Evolutionary conservation across 2,888 invertebrate species (phyloP).

Genomic region (Muschampia plurimacula): DNA sequence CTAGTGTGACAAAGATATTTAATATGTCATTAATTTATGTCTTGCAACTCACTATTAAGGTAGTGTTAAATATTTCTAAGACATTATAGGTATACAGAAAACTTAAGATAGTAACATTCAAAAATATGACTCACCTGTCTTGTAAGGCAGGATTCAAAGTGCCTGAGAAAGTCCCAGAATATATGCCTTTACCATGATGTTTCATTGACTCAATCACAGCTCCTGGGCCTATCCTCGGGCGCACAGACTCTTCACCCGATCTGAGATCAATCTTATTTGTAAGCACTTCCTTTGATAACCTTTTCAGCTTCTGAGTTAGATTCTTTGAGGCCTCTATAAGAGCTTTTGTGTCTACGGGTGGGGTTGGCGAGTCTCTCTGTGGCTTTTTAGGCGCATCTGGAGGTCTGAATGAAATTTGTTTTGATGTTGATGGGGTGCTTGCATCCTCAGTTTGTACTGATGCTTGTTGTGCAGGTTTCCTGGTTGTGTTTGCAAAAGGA

Average conservation of each 20-base stretch:
- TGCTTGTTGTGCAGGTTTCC: slow-evolving; percentile 69
- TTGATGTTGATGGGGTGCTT: slow-evolving; percentile 72
- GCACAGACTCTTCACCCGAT: slow-evolving; percentile 78
- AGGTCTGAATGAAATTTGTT: slow-evolving; percentile 67
- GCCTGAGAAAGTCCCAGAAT: slow-evolving; percentile 98
- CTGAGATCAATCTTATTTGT: slow-evolving; percentile 87
- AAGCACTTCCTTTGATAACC: slow-evolving; percentile 95
- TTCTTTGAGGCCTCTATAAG: slow-evolving; percentile 96
- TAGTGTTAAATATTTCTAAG: too few relatives aligned
- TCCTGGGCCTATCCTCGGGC: slow-evolving; percentile 84
- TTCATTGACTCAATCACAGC: slow-evolving; percentile 97
- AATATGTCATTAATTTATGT: too few relatives aligned
- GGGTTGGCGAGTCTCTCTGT: slow-evolving; percentile 66
- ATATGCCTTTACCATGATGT: slow-evolving; percentile 97
- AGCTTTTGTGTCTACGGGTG: slow-evolving; percentile 88
- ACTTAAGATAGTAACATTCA: background rate
- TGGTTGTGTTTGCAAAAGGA: slow-evolving; percentile 69
- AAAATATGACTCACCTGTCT: slow-evolving; percentile 85
- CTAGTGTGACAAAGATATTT: too few relatives aligned
- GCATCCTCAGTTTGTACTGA: slow-evolving; percentile 66
- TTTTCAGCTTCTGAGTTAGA: slow-evolving; percentile 95
- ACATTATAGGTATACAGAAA: too few relatives aligned
- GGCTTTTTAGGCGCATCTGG: slow-evolving; percentile 73
- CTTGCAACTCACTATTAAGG: too few relatives aligned
- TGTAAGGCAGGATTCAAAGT: slow-evolving; percentile 97